Base-by-base conservation (phyloP, 2,797 vertebrate genomes). In the Muscicapa striata region DNA sequence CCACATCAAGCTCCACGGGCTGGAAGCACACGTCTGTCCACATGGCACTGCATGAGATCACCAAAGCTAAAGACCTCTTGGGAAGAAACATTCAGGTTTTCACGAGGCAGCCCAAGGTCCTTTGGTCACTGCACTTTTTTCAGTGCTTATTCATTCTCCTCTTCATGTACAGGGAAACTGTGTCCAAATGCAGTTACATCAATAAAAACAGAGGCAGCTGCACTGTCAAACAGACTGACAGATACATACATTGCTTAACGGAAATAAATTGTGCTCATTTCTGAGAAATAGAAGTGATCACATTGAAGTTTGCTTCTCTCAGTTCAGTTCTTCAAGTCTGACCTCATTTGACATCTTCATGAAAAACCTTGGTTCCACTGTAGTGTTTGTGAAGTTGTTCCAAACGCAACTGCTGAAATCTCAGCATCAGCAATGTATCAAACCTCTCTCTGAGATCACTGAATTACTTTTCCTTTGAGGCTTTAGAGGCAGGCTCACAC, bases 311-410 rank as follows among this genome's bases (percentile, higher is more conserved):
- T 49, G n/a, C 43, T 84, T 83, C 34, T 77, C 79, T 72, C 63
- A 91, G 89, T 88, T 67, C 51, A 73, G 51, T 81, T 89, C 73
- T 69, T 89, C 16, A 52, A 78, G 76, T 73, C 87, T 67, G 40
- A 84, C 51, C 46, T 88, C 27, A 77, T 51, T 41, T 63, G 69
- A 73, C 34, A 84, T 63, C 62, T 80, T 81, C 40, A 63, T 63
- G 58, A 69, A 86, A 92, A 76, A 51, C 5, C 17, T 38, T 55
- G 41, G 74, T 88, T 86, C 70, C 57, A 54, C 23, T 51, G 94
- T 93, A 97, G 89, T 90, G 91, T 95, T 87, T 63, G 77, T 88
- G 32, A 83, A 96, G 34, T 36, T 46, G 36, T 77, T 86, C 45
- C 63, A 93, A 86, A 86, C 2, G 45, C 63, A 82, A 57, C 26